A percentile compares a stretch with the other conserved stretches of the same genome.
Evolutionary conservation across 2,113 vertebrate genomes (phyloP).

Genomic region (Lontra canadensis): DNA sequence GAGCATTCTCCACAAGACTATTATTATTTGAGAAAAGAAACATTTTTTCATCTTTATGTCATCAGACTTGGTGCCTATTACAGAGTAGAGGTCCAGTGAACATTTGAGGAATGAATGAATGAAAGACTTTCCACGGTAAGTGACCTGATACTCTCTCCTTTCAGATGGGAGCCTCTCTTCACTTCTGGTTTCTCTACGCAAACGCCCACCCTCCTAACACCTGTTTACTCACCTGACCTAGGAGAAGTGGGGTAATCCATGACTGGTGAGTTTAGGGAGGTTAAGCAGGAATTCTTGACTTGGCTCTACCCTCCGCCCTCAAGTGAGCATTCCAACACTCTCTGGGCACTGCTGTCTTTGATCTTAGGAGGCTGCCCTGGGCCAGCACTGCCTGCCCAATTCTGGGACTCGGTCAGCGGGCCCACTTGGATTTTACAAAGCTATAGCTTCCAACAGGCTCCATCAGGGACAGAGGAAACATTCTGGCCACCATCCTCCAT

Average conservation of each 20-base stretch:
- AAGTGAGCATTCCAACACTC: accelerated
- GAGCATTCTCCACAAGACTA: not conserved
- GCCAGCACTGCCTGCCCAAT: not conserved
- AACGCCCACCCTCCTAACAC: too few species aligned
- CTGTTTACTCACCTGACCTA: not conserved
- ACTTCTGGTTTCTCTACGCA: not conserved
- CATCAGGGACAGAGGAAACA: not conserved
- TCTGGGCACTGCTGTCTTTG: not conserved
- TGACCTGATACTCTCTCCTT: not conserved
- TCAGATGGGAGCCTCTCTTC: not conserved
- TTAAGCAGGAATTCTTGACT: not conserved
- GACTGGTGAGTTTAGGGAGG: not conserved
- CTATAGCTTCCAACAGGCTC: not conserved
- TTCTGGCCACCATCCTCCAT: not conserved
- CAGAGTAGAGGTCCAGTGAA: not conserved
- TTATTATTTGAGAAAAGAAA: not conserved
- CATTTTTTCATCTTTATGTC: not conserved
- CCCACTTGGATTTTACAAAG: not conserved
- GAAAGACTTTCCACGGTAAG: not conserved
- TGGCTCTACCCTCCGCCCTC: not conserved
- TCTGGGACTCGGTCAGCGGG: not conserved
- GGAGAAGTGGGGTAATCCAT: too few species aligned
- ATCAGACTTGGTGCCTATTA: not conserved
- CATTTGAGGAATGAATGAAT: not conserved
- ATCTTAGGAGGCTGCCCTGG: not conserved